These are phyloP conservation scores for Hoplodrina ambigua DNA, from an alignment of 2,888 invertebrate genomes.

Conservation along the genomic window DNA sequence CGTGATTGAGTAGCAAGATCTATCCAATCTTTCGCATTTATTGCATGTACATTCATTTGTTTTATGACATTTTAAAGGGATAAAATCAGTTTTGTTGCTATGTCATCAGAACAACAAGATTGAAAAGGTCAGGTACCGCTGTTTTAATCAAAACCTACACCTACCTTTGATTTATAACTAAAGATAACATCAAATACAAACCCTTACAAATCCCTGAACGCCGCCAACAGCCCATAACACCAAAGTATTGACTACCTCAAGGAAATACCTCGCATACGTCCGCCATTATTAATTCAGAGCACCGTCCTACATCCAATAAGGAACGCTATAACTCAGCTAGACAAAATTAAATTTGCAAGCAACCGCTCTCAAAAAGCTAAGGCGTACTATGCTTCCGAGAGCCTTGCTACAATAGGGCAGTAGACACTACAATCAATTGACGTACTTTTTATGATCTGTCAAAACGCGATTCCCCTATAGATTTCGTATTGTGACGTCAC, in stretches of 20 bases:
- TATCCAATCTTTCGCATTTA: too few relatives aligned
- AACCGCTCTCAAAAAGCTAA: slow-evolving; percentile 60
- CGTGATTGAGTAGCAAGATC: too few relatives aligned
- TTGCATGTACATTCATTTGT: too few relatives aligned
- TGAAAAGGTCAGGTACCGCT: too few relatives aligned
- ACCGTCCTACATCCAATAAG: slow-evolving; percentile 62
- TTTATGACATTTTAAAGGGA: too few relatives aligned
- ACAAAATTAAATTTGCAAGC: slow-evolving; percentile 69
- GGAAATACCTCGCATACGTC: slow-evolving; percentile 45
- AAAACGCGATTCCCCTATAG: too few relatives aligned
- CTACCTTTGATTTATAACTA: slow-evolving; percentile 11
- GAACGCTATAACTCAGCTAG: slow-evolving; percentile 64
- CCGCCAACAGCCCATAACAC: slow-evolving; percentile 21
- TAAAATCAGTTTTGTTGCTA: too few relatives aligned
- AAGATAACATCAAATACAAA: slow-evolving; percentile 27
- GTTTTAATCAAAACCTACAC: neutral
- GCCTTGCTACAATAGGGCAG: neutral
- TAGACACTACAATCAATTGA: too few relatives aligned
- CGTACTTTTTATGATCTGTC: too few relatives aligned
- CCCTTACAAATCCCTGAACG: slow-evolving; percentile 33
- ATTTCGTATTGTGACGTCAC: too few relatives aligned
- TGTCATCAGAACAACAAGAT: too few relatives aligned
- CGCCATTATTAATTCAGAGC: slow-evolving; percentile 59
- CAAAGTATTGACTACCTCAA: slow-evolving; percentile 49
- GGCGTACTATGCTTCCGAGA: neutral